Evolutionary conservation across 2,888 invertebrate species (phyloP), one percentile per base, ranked within the genome.

Genomic region (Sminthurinus aureus): DNA sequence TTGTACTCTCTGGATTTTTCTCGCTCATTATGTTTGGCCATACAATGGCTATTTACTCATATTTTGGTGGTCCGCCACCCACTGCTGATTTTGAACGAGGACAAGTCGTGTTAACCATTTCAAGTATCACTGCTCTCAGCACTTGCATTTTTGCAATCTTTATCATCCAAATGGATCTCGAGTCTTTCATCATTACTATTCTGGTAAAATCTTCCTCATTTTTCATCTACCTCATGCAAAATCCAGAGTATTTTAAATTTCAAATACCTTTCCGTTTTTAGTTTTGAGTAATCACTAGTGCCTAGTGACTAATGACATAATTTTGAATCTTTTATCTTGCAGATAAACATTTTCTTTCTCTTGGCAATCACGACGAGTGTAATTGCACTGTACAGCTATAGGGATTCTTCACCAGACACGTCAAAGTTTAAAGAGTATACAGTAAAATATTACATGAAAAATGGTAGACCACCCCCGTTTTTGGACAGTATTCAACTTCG

Each of bases 381-480:
- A 11, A n/a, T 75, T n/a, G 81, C 26, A 11, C 3, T 81, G 2
- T 74, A 74, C 66, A 22, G 12, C n/a, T 74, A 75, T 13, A 12
- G 74, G 15, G 38, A 52, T 24, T 0, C 64, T 6, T 6, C 26
- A 20, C 64, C 58, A 3, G 18, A 9, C 9, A 11, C n/a, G 22
- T 58, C 58, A 1, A 58, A 64, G 12, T 52, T 81, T 26, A 51
- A 51, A 15, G 64, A 69, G 11, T 74, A 81, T 52, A 38, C 66
- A 2, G 52, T n/a, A 0, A 58, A 11, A 20, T 81, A 74, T 24
- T 81, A 22, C 71, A 81, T 64, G 24, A 20, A 15, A n/a, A 52
- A 81, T 58, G 13, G 20, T 58, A n/a, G 22, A 52, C 64, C 81
- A 3, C 81, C 81, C 15, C 75, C 52, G 11, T 81, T 81, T 26